A percentile compares a stretch with the other conserved stretches of the same genome.
Conservation (phyloP, 2,888 invertebrate species). For the Empis livida region DNA sequence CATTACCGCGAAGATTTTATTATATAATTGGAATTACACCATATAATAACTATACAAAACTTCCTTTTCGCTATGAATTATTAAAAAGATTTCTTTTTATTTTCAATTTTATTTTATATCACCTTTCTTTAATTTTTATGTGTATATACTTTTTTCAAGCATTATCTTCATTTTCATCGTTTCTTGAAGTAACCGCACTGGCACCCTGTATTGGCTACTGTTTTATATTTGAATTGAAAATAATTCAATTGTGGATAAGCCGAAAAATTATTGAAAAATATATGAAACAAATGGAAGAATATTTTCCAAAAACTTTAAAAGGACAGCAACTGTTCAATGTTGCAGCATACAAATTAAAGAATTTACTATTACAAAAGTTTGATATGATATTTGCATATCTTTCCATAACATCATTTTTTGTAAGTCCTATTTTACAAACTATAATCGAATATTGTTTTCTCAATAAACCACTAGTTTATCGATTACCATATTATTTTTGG, state of each 20-base stretch:
- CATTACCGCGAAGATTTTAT: too few species aligned
- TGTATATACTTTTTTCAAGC: constrained; percentile 2
- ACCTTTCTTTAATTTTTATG: constrained; percentile 1
- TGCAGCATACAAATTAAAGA: neutral
- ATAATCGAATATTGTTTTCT: constrained; percentile 2
- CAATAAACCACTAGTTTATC: neutral
- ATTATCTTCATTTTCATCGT: constrained; percentile 1
- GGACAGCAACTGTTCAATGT: neutral
- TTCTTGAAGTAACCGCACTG: constrained; percentile 8
- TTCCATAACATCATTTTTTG: constrained; percentile 7
- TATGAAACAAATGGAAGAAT: constrained; percentile 2
- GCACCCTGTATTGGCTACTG: constrained; percentile 10
- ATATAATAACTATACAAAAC: too few species aligned
- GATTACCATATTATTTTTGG: neutral
- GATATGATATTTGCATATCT: neutral
- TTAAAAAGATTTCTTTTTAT: neutral
- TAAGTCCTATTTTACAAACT: constrained; percentile 4
- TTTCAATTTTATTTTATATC: neutral
- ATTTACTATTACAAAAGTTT: neutral
- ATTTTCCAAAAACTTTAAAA: constrained; percentile 1
- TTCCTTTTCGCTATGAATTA: too few species aligned
- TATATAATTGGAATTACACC: too few species aligned
- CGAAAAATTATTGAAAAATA: constrained; percentile 3
- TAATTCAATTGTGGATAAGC: constrained; percentile 2
- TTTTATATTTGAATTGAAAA: constrained; percentile 5